These are phyloP conservation scores for Vandiemenella viatica DNA, from an alignment of 2,888 invertebrate species.

Conservation along the genomic window DNA sequence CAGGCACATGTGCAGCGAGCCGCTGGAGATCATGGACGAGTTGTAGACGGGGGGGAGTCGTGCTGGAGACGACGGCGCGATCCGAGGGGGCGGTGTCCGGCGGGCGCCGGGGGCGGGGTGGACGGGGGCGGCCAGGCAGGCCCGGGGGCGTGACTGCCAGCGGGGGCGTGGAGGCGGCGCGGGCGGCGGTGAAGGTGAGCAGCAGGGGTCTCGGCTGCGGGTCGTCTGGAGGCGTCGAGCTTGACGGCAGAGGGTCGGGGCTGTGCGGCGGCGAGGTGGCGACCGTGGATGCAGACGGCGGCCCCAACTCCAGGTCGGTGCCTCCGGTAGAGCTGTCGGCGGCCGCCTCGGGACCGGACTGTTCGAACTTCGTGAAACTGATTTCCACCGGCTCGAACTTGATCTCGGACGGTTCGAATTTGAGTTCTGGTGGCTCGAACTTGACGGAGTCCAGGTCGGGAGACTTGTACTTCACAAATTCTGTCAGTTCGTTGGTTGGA, in stretches of 20 bases:
- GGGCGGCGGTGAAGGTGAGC: conserved; percentile 18
- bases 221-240: no score
- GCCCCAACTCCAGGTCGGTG: conserved; percentile 75
- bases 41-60: conserved; percentile 1
- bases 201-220: background rate
- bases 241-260: no score
- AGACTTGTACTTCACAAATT: no score
- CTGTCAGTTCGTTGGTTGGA: no score
- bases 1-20: conserved; percentile 33
- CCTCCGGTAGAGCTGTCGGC: conserved; percentile 85
- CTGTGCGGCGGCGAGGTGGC: no score
- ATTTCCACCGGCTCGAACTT: conserved; percentile 12
- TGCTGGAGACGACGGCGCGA: background rate
- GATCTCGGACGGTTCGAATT: no score
- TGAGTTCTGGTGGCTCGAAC: no score
- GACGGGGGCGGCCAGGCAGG: conserved; percentile 13
- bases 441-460: no score
- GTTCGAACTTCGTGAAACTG: conserved; percentile 4
- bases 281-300: conserved; percentile 77
- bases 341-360: conserved; percentile 29
- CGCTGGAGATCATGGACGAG: conserved; percentile 10
- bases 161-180: conserved; percentile 7
- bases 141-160: conserved; percentile 3
- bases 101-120: conserved; percentile 18
- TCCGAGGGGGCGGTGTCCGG: background rate